Evolutionary conservation across 2,888 invertebrate genomes (phyloP), one percentile per base, ranked within the genome.

Genomic region (Lymantria monacha): DNA sequence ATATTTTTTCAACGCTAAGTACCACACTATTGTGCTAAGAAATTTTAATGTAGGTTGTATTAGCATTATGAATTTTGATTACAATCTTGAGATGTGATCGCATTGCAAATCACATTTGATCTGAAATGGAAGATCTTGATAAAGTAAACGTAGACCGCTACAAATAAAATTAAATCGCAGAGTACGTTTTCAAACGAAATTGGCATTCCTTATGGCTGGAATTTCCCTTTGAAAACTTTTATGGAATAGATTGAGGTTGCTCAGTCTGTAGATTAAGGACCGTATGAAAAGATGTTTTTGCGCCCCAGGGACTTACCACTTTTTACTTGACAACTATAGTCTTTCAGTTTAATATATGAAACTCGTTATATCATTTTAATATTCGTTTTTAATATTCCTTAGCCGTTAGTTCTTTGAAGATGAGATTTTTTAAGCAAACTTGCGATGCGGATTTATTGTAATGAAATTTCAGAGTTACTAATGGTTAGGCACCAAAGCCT

Each of bases 211-310:
- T 61, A 51, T 54, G 56, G 55, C 58, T 57, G 62, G 62, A 51
- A 72, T 68, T 69, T 72, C 63, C 59, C 61, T 70, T 77, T 72
- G 73, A 66, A 70, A 75, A 71, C 66, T 76, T 74, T 65, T 61
- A 65, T 57, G 52, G 63, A 65, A 67, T 70, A 63, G 63, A 70
- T 69, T 68, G 60, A 69, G 60, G 61, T 61, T 70, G 66, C 64
- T 63, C 64, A 61, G 56, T 61, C 53, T 49, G 58, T 53, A 51
- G 44, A 48, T 53, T 42, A 65, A 61, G 59, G 51, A 63, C 64
- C 62, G 59, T 61, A 57, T 59, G 61, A 59, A 57, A 55, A 58
- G 55, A 54, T 57, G 55, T 62, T 70, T 69, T 69, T 63, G 60
- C 54, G 46, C 51, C 55, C 49, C 43, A 47, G 53, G 44, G 49